Evolutionary conservation across 2,797 vertebrate genomes (phyloP).

Genomic region (Sciurus carolinensis): DNA sequence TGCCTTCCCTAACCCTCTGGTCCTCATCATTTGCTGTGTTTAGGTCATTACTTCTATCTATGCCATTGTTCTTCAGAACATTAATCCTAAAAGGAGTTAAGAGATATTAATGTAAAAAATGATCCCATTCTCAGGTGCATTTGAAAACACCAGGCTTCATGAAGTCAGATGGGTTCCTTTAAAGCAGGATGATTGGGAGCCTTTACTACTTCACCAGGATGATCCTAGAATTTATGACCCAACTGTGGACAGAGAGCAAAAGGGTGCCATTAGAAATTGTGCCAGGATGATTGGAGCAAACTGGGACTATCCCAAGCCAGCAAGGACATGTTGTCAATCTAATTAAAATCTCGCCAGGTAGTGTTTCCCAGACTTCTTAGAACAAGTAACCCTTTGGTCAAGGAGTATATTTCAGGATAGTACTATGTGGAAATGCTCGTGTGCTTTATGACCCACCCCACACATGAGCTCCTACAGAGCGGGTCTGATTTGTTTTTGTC

Average conservation of each 20-base stretch:
- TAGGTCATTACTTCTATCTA: neutral
- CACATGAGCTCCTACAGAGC: neutral
- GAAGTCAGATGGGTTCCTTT: conserved; percentile 12
- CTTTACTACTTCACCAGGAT: neutral
- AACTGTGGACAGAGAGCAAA: neutral
- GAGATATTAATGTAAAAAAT: neutral
- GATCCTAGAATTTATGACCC: conserved; percentile 8
- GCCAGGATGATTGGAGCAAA: neutral
- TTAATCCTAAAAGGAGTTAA: neutral
- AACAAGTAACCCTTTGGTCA: neutral
- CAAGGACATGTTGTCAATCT: neutral
- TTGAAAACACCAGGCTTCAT: neutral
- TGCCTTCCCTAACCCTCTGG: neutral
- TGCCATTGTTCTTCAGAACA: neutral
- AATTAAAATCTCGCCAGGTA: neutral
- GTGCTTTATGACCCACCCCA: neutral
- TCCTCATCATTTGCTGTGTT: neutral
- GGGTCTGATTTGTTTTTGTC: neutral
- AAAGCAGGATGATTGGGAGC: neutral
- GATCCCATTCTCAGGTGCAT: neutral
- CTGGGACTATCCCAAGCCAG: neutral
- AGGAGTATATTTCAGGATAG: neutral
- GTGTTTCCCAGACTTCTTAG: neutral
- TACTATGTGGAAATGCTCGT: neutral
- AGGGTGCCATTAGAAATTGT: neutral